Evolutionary conservation across 92 coral and sea anemone species (phyloP), one percentile per base, ranked within the genome.

Genomic region (Scolanthus callimorphus): DNA sequence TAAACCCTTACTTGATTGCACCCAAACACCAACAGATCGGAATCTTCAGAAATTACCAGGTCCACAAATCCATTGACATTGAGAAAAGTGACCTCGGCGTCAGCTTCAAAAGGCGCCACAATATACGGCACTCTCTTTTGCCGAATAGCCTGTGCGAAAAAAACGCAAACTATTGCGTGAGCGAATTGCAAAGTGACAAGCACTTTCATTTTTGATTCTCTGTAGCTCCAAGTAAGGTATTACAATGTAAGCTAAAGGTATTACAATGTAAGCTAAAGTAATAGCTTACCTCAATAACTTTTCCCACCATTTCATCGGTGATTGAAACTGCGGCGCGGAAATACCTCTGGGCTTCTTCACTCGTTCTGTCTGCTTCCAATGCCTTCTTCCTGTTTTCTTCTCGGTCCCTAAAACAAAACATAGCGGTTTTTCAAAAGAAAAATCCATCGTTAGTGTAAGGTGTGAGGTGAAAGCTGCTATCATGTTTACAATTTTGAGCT

Each of bases 41-140:
- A 50, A 20, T 50, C 57, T 15, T 50, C 57, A 50, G 25, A 17
- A 4, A 50, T 1, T 2, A 50, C 57, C 0, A 50, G 9, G 26
- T 50, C 57, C 3, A 29, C 57, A 50, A 2, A 50, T 2, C 57
- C 57, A 13, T 50, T 50, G 2, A 13, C 2, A n/a, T 4, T 4
- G 2, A 1, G 57, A 6, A 0, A 50, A 2, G 57, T 29, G 4
- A 50, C 27, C 25, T 1, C 27, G 28, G 57, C 57, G 25, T 50
- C 28, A 20, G 57, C 57, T 25, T 50, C 57, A 50, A 12, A 50
- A 15, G 57, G 57, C 4, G 57, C 57, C 25, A 50, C 26, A 6
- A 34, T 34, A 50, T 50, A 50, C 12, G 2, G 2, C 4, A 50
- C 26, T 2, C 57, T 0, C 25, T 24, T 50, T 50, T 50, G 57